These are phyloP conservation scores for Galerucella calmariensis DNA, from an alignment of 2,888 invertebrate species.

Conservation along the genomic window DNA sequence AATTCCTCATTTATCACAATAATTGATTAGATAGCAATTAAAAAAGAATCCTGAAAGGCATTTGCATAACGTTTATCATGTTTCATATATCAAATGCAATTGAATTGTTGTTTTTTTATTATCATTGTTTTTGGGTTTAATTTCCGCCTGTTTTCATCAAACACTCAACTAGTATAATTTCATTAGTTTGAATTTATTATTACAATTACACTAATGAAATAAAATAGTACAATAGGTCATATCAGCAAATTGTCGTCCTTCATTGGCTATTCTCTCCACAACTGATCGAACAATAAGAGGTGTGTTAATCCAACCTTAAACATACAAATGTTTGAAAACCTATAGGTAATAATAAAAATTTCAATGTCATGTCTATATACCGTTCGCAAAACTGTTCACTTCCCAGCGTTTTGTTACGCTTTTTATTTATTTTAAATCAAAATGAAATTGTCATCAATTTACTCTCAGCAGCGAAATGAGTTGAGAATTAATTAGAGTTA, in stretches of 20 bases:
- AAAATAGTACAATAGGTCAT: constrained; percentile 15
- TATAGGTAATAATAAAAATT: constrained; percentile 30
- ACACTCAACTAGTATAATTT: background rate
- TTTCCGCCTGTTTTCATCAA: background rate
- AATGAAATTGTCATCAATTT: no score
- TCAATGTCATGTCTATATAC: constrained; percentile 20
- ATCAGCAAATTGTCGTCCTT: constrained; percentile 34
- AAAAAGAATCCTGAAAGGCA: no score
- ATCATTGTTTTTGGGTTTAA: background rate
- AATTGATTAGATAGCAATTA: no score
- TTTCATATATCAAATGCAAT: background rate
- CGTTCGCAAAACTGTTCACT: background rate
- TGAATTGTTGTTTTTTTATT: background rate
- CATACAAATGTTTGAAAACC: constrained; percentile 30
- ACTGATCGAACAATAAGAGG: constrained; percentile 37
- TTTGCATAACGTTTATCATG: no score
- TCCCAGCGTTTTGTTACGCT: background rate
- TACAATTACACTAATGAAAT: constrained; percentile 18
- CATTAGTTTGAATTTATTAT: constrained; percentile 6
- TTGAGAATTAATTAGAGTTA: no score
- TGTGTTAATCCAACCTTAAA: constrained; percentile 37
- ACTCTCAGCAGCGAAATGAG: no score
- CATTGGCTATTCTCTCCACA: constrained; percentile 38
- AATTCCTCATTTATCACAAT: no score
- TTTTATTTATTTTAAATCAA: background rate